Conservation (phyloP, 1,140 invertebrate genomes). For the Papilio helenus region DNA sequence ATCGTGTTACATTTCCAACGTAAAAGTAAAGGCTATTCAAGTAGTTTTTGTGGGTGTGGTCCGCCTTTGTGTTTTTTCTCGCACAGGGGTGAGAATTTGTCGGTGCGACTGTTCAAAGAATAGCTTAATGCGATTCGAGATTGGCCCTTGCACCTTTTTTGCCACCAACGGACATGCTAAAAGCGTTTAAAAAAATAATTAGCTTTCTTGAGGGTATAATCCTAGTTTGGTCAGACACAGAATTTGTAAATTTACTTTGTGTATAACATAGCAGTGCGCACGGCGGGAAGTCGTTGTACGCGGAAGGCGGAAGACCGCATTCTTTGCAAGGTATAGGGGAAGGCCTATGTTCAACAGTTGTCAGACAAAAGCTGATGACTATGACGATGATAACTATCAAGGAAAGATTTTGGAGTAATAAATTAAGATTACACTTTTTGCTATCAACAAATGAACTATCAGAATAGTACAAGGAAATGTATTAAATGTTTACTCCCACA, state of each 20-base stretch:
- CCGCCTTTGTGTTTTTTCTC: slow-evolving; percentile 66
- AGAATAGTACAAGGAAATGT: neutral
- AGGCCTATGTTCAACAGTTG: no score
- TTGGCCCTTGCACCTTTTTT: slow-evolving; percentile 62
- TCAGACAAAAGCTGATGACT: no score
- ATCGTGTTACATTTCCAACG: slow-evolving; percentile 74
- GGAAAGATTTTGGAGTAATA: neutral
- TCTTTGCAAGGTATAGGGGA: no score
- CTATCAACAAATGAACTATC: neutral
- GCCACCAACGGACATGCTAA: slow-evolving; percentile 26
- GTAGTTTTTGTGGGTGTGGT: slow-evolving; percentile 78
- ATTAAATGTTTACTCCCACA: slow-evolving; percentile 17
- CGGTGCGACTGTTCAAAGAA: slow-evolving; percentile 54
- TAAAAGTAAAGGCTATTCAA: slow-evolving; percentile 64
- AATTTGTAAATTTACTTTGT: neutral
- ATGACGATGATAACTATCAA: no score
- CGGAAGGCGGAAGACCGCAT: no score
- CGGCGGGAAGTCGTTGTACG: no score
- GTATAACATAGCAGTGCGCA: neutral
- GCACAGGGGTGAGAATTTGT: slow-evolving; percentile 64
- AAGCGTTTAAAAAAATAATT: slow-evolving; percentile 21
- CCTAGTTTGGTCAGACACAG: neutral
- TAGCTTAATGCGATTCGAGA: slow-evolving; percentile 52
- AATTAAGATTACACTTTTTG: neutral
- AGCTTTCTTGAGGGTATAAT: neutral